Base-by-base conservation (phyloP, 2,797 vertebrate genomes). In the Anabas testudineus region DNA sequence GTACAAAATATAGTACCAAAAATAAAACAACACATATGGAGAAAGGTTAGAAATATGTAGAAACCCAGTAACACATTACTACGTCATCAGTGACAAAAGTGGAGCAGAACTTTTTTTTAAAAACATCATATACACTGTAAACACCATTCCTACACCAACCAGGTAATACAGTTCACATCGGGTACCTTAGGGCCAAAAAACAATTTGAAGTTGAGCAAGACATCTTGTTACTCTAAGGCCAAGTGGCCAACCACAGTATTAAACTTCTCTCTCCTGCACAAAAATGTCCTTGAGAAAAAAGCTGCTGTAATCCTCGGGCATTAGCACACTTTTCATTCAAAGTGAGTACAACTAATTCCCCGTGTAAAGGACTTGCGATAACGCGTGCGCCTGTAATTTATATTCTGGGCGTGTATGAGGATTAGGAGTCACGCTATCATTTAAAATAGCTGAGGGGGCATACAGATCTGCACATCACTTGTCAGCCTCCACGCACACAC, bases 361-460 rank as follows among this genome's bases (percentile, higher is more conserved):
- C 3, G 3, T 78, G 81, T 83, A 72, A 85, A 89, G 67, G 61
- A 74, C 42, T 67, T 52, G 42, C 72, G 87, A 89, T 85, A 86
- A 78, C 45, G 13, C 9, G 10, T 59, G 67, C 65, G 78, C 34
- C 54, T 65, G 71, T 76, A 74, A 87, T 87, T 86, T 58, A 74
- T 71, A 89, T 84, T 84, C 87, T 57, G 74, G 71, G 60, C 24
- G 46, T 80, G 71, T 69, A 22, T n/a, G 0, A 61, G 55, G 83
- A 86, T 87, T 86, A 87, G 78, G 82, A 85, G 78, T 86, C 80
- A 82, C 9, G 36, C 76, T 73, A 72, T 83, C 73, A 78, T 82
- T 78, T 80, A 62, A 78, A 80, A 80, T 73, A 83, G 78, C 83
- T 76, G 71, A 67, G 52, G 68, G 76, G 65, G 61, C 65, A 75